Evolutionary conservation across 2,888 invertebrate genomes (phyloP).

Genomic region (Rhodophaea formosa): DNA sequence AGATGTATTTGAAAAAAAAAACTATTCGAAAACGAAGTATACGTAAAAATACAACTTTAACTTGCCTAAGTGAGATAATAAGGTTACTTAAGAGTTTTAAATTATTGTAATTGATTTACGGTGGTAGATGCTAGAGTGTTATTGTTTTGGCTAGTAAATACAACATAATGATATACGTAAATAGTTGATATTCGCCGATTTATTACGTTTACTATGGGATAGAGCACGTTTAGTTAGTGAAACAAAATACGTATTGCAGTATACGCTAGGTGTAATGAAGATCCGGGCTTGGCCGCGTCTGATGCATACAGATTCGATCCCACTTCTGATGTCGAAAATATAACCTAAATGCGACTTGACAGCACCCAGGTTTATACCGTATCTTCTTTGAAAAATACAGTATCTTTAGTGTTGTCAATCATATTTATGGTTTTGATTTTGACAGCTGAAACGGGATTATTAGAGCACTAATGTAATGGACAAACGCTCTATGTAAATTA

Average conservation of each 20-base stretch:
- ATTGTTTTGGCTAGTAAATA: slow-evolving; percentile 74
- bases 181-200: slow-evolving; percentile 60
- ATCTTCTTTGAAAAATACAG: background rate
- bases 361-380: background rate
- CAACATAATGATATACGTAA: slow-evolving; percentile 63
- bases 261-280: slow-evolving; percentile 75
- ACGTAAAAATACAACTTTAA: slow-evolving; percentile 80
- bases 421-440: background rate
- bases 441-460: background rate
- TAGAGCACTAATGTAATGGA: slow-evolving; percentile 11
- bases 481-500: slow-evolving; percentile 7
- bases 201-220: slow-evolving; percentile 48
- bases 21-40: slow-evolving; percentile 79
- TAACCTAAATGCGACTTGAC: background rate
- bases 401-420: background rate
- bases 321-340: slow-evolving; percentile 5
- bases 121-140: slow-evolving; percentile 75
- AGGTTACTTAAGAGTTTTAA: slow-evolving; percentile 77
- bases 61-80: slow-evolving; percentile 81
- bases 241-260: slow-evolving; percentile 73
- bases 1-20: slow-evolving; percentile 60
- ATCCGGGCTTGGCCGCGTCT: slow-evolving; percentile 43
- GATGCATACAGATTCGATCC: background rate
- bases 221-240: slow-evolving; percentile 72
- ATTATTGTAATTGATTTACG: slow-evolving; percentile 77